phyloP scores from a whole-genome alignment of 2,888 invertebrate genomes.

The Noctua pronuba region DNA sequence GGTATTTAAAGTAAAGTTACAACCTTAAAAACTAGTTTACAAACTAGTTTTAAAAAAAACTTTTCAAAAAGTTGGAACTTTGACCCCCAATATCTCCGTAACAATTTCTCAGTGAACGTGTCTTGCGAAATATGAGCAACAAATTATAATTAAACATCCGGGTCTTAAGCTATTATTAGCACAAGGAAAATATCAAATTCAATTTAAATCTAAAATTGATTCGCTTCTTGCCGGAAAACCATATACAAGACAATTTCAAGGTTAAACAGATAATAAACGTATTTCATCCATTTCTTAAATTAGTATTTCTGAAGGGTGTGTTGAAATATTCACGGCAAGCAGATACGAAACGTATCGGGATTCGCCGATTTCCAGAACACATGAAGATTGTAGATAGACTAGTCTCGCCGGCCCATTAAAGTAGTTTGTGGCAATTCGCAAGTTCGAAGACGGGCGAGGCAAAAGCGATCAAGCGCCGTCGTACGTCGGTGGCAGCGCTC shows the following conservation, averaged over 20 bases:
- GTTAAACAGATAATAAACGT: conserved; percentile 18
- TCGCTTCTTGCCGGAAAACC: conserved; percentile 6
- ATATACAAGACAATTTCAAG: conserved; percentile 4
- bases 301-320: conserved; percentile 22
- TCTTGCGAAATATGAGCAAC: background rate
- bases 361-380: conserved; percentile 14
- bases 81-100: too few species aligned
- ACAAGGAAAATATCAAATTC: conserved; percentile 20
- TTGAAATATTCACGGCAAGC: conserved; percentile 27
- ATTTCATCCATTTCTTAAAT: conserved; percentile 40
- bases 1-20: too few species aligned
- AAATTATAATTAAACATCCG: background rate
- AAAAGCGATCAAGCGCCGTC: conserved; percentile 45
- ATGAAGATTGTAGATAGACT: conserved; percentile 22
- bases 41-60: too few species aligned
- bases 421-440: conserved; percentile 64
- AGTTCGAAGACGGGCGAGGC: conserved; percentile 55
- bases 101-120: too few species aligned
- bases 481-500: conserved; percentile 16
- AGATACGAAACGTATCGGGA: conserved; percentile 19
- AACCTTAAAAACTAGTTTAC: too few species aligned
- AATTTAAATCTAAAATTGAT: background rate
- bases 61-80: too few species aligned
- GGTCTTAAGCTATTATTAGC: background rate
- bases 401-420: conserved; percentile 52